phyloP scores from a whole-genome alignment of 2,797 vertebrate species.

The Limosa lapponica region DNA sequence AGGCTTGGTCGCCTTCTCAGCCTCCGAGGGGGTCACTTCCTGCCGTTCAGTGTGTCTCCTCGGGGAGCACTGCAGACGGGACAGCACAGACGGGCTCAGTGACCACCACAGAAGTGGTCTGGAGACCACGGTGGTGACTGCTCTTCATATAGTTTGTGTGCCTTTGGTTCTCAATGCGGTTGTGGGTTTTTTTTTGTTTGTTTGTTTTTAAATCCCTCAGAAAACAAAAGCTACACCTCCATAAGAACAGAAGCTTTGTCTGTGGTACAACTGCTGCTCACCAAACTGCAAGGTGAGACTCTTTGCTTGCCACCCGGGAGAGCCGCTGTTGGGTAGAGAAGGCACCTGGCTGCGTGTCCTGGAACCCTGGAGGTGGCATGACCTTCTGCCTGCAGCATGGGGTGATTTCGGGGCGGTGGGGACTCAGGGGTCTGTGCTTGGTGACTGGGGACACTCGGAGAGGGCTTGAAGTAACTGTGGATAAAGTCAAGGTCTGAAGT shows the following conservation, averaged over 20 bases:
- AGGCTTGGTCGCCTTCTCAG: not conserved
- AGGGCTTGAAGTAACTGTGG: not conserved
- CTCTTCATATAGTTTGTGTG: not conserved
- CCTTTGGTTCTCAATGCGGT: not conserved
- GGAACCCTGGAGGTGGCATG: not conserved
- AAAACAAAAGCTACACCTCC: conserved; percentile 97
- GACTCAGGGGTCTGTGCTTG: not conserved
- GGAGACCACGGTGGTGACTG: not conserved
- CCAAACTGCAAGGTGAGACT: conserved; percentile 89
- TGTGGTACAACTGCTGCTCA: conserved; percentile 91
- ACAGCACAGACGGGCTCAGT: not conserved
- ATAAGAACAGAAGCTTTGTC: conserved; percentile 95
- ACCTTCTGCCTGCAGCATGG: not conserved
- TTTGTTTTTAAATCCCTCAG: conserved; percentile 74
- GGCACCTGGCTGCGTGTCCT: not conserved
- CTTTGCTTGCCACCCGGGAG: not conserved
- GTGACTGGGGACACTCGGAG: not conserved
- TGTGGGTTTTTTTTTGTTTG: not conserved
- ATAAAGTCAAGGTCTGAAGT: not conserved
- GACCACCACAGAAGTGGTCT: not conserved
- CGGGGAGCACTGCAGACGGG: not conserved
- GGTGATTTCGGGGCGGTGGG: fast-evolving
- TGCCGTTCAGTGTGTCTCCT: not conserved
- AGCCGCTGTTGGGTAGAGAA: not conserved
- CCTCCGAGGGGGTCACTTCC: not conserved